A percentile compares a stretch with the other conserved stretches of the same genome.
Conservation (phyloP, 2,797 vertebrate genomes). For the Anabacerthia variegaticeps region DNA sequence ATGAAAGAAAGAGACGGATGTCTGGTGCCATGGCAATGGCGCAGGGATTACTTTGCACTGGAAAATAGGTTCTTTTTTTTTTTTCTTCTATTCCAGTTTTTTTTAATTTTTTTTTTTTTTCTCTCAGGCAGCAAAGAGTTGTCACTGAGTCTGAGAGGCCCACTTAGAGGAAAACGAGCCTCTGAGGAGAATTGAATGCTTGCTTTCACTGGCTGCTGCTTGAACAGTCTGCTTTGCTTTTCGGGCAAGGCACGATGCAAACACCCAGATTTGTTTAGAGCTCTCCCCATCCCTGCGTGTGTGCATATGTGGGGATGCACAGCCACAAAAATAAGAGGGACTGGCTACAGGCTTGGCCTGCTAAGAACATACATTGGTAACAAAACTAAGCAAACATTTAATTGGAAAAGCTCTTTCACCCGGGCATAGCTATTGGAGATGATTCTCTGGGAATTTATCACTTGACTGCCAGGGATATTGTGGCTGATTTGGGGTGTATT, state of each 20-base stretch:
- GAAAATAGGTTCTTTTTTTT: conserved; percentile 67
- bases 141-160: conserved; percentile 73
- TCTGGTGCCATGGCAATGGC: conserved; percentile 93
- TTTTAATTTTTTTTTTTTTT: background rate
- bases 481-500: background rate
- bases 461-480: rapidly evolving
- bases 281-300: background rate
- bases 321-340: background rate
- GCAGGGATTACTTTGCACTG: conserved; percentile 88
- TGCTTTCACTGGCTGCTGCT: conserved; percentile 64
- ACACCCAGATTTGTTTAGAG: conserved; percentile 48
- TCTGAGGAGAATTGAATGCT: conserved; percentile 63
- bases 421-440: rapidly evolving
- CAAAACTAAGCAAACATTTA: rapidly evolving
- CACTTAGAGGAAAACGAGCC: conserved; percentile 70
- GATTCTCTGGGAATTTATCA: background rate
- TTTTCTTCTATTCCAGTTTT: conserved; percentile 55
- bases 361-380: rapidly evolving
- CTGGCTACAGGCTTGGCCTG: background rate
- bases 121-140: conserved; percentile 76
- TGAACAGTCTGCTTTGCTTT: conserved; percentile 67
- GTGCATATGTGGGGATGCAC: background rate
- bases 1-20: conserved; percentile 85
- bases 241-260: conserved; percentile 65
- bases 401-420: rapidly evolving